These are phyloP conservation scores for Hippoglossus hippoglossus DNA, from an alignment of 2,797 vertebrate genomes.

Conservation along the genomic window DNA sequence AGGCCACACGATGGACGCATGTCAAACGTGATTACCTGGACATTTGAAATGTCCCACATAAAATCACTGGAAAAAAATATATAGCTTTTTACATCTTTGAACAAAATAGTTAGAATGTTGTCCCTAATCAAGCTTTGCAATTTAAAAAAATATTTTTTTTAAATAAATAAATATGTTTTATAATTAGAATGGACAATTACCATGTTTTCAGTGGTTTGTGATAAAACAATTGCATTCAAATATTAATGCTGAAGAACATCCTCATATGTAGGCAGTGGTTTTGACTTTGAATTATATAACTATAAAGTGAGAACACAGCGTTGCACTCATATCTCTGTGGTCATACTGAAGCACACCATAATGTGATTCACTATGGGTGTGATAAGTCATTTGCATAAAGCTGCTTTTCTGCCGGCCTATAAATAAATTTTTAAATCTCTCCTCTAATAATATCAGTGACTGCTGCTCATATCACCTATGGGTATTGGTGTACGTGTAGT, in stretches of 20 bases:
- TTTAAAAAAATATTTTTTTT: too few relatives aligned
- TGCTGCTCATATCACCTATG: conserved; percentile 72
- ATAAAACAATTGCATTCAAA: too few relatives aligned
- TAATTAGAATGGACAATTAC: too few relatives aligned
- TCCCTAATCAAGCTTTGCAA: too few relatives aligned
- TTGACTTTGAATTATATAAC: too few relatives aligned
- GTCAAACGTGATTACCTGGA: neutral
- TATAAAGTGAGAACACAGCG: too few relatives aligned
- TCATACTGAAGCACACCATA: neutral
- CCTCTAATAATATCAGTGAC: conserved; percentile 73
- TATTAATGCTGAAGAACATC: too few relatives aligned
- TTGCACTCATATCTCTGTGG: neutral
- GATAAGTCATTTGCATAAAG: conserved; percentile 37
- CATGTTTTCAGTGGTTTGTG: too few relatives aligned
- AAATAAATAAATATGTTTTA: too few relatives aligned
- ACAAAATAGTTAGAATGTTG: too few relatives aligned
- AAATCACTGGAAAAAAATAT: conserved; percentile 12
- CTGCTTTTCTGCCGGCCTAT: conserved; percentile 65
- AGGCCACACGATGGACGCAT: neutral
- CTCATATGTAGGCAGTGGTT: too few relatives aligned
- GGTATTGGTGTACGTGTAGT: conserved; percentile 85
- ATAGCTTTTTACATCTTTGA: neutral
- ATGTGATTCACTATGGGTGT: neutral
- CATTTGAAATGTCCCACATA: conserved; percentile 7
- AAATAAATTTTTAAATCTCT: conserved; percentile 82